Percentiles rank a stretch among this genome's conserved stretches.
Conservation (phyloP, 2,888 invertebrate species). For the Andrena bicolor region DNA sequence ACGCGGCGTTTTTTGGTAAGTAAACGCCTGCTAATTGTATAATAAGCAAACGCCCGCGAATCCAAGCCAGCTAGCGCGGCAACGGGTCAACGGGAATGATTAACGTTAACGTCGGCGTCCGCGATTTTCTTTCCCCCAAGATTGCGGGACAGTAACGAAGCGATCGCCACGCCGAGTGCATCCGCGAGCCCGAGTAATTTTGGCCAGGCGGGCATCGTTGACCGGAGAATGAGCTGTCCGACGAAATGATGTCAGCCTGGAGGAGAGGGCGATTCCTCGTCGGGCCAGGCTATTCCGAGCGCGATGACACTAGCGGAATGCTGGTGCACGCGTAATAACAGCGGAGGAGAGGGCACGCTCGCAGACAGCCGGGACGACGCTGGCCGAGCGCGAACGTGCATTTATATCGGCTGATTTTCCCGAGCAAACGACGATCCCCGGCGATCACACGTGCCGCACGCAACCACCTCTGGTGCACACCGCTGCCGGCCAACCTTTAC, state of each 20-base stretch:
- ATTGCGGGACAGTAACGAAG: too few relatives aligned
- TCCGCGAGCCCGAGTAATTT: slow-evolving; percentile 24
- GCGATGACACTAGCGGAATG: slow-evolving; percentile 74
- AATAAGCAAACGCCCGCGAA: too few relatives aligned
- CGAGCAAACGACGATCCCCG: slow-evolving; percentile 49
- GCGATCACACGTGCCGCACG: slow-evolving; percentile 54
- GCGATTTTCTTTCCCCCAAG: too few relatives aligned
- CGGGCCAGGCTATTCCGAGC: slow-evolving; percentile 69
- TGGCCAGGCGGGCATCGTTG: slow-evolving; percentile 22
- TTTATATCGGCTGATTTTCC: slow-evolving; percentile 58
- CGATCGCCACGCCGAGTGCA: too few relatives aligned
- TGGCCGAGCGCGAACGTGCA: slow-evolving; percentile 40
- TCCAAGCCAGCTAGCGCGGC: too few relatives aligned
- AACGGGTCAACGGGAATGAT: too few relatives aligned
- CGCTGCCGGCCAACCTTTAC: slow-evolving; percentile 49
- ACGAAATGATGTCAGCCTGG: slow-evolving; percentile 59
- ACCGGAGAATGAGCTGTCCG: slow-evolving; percentile 26
- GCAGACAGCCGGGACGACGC: slow-evolving; percentile 9
- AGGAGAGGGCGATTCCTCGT: slow-evolving; percentile 63
- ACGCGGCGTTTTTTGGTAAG: too few relatives aligned
- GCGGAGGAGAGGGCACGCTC: slow-evolving; percentile 1
- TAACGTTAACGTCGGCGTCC: too few relatives aligned
- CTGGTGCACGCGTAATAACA: slow-evolving; percentile 59
- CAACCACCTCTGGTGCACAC: slow-evolving; percentile 37
- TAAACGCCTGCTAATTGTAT: too few relatives aligned